phyloP scores from a whole-genome alignment of 2,797 vertebrate species.

The Fratercula arctica region DNA sequence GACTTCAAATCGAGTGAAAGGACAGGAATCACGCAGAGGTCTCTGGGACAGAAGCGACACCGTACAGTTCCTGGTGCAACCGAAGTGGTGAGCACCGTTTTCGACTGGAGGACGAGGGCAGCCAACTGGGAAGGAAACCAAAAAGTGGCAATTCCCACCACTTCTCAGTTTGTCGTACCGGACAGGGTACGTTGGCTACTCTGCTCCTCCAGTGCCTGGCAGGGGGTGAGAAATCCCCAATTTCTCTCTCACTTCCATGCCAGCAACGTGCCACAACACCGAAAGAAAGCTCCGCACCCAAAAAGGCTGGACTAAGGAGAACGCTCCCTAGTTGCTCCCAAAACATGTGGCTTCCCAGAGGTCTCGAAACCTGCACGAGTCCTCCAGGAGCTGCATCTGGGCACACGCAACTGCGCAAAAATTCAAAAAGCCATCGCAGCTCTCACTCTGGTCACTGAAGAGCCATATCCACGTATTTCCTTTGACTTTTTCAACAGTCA shows the following conservation, averaged over 20 bases:
- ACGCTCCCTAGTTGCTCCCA: rapidly evolving
- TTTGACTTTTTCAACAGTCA: neutral
- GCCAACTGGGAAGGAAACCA: neutral
- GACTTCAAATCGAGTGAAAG: neutral
- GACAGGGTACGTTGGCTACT: neutral
- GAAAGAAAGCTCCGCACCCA: rapidly evolving
- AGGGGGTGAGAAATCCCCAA: neutral
- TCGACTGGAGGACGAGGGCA: neutral
- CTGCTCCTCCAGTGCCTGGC: neutral
- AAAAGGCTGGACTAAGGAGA: neutral
- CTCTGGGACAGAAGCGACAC: neutral
- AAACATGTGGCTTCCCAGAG: neutral
- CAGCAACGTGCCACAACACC: neutral
- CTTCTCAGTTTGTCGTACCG: neutral
- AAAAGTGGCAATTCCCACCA: neutral
- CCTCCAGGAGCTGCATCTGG: neutral
- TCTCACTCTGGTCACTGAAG: neutral
- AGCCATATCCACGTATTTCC: neutral
- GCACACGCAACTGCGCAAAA: neutral
- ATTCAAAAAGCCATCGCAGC: neutral
- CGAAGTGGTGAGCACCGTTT: rapidly evolving
- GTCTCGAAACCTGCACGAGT: rapidly evolving
- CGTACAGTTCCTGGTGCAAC: neutral
- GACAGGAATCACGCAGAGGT: neutral
- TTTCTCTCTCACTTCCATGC: rapidly evolving